A percentile compares a stretch with the other conserved stretches of the same genome.
Evolutionary conservation across 2,888 invertebrate genomes (phyloP).

Genomic region (Andricus quercusramuli): DNA sequence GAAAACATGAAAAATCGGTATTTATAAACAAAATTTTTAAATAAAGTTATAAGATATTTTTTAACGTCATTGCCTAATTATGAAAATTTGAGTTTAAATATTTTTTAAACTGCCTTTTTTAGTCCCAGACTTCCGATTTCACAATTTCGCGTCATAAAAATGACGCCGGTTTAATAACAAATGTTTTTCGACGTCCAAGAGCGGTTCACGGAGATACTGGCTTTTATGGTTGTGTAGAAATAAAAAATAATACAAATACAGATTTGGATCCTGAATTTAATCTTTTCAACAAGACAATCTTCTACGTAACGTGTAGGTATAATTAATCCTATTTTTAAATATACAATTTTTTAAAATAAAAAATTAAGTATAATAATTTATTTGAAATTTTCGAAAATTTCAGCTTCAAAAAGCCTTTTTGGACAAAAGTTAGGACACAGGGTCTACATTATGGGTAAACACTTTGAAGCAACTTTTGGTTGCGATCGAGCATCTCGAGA

Average conservation of each 20-base stretch:
- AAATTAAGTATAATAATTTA: no score
- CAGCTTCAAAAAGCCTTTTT: background rate
- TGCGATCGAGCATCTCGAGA: background rate
- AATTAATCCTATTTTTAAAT: background rate
- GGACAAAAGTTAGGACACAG: background rate
- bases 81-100: background rate
- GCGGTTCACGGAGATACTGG: background rate
- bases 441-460: background rate
- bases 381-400: background rate
- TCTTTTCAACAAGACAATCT: background rate
- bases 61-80: background rate
- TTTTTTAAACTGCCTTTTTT: background rate
- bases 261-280: constrained; percentile 5
- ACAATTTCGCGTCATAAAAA: background rate
- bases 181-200: background rate
- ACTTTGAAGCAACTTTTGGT: constrained; percentile 5
- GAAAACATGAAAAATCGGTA: constrained; percentile 1
- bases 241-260: background rate
- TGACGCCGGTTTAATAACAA: background rate
- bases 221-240: background rate
- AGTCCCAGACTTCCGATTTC: background rate
- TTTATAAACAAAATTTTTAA: background rate
- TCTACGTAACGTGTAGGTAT: constrained; percentile 8
- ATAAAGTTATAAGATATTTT: background rate
- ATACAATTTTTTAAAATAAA: background rate